Percentiles rank a stretch among this genome's conserved stretches.
These are phyloP conservation scores for Bellardia bayeri DNA, from an alignment of 2,888 invertebrate species.

Conservation along the genomic window DNA sequence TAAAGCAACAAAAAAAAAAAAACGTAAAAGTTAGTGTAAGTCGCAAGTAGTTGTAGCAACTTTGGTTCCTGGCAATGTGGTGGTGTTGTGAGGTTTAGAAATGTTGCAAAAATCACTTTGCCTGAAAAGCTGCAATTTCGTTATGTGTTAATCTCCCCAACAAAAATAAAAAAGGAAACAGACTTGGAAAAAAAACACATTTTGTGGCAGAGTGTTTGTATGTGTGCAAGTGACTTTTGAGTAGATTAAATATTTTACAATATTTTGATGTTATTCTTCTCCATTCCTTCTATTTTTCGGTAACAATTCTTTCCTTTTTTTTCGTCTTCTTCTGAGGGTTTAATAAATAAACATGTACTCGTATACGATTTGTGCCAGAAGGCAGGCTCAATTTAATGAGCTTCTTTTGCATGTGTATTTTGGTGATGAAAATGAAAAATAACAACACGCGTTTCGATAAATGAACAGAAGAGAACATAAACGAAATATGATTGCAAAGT, in stretches of 20 bases:
- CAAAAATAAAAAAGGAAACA: neutral
- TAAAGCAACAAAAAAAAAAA: neutral
- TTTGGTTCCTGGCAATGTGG: neutral
- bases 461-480: neutral
- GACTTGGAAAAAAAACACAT: neutral
- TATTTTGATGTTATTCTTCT: constrained; percentile 2
- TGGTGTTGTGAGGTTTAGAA: neutral
- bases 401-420: constrained; percentile 19
- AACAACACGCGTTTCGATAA: neutral
- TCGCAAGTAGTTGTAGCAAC: constrained; percentile 41
- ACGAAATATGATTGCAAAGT: constrained; percentile 12
- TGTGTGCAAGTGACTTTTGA: constrained; percentile 17
- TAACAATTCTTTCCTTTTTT: neutral
- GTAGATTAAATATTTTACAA: constrained; percentile 34
- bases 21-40: neutral
- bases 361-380: constrained; percentile 45
- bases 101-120: constrained; percentile 2
- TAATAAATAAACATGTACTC: constrained; percentile 13
- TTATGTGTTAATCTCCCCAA: neutral
- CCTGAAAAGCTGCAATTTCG: neutral
- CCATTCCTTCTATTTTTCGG: neutral
- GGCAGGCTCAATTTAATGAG: constrained; percentile 51
- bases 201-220: neutral
- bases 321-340: neutral
- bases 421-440: neutral